These are phyloP conservation scores for Magallana gigas DNA, from an alignment of 1,140 invertebrate genomes.

Conservation along the genomic window DNA sequence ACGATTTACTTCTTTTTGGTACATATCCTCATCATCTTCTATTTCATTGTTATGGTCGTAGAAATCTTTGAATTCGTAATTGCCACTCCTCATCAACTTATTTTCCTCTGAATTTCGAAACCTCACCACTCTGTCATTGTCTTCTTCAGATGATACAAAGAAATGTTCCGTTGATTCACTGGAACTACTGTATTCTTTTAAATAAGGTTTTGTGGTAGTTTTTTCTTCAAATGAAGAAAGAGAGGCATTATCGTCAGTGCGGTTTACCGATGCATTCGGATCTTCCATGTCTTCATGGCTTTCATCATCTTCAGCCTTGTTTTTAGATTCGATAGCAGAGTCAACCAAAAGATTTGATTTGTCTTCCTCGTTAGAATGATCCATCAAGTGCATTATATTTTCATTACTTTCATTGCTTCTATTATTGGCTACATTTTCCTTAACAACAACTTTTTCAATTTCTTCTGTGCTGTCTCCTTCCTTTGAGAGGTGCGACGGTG, in stretches of 20 bases:
- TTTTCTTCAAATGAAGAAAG: not conserved
- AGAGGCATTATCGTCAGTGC: not conserved
- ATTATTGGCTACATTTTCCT: not conserved
- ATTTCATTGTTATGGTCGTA: not conserved
- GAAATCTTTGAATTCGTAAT: conserved; percentile 7
- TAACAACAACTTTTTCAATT: not conserved
- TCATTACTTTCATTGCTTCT: too few relatives aligned
- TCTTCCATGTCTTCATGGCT: too few relatives aligned
- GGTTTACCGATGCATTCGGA: not conserved
- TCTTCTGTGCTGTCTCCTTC: too few relatives aligned
- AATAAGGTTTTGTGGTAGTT: not conserved
- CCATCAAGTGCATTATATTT: too few relatives aligned
- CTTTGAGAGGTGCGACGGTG: too few relatives aligned
- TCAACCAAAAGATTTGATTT: too few relatives aligned
- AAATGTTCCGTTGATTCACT: not conserved
- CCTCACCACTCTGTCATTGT: not conserved
- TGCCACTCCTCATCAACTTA: not conserved
- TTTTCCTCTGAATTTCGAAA: not conserved
- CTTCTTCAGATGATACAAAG: not conserved
- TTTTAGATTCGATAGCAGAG: too few relatives aligned
- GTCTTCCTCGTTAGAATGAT: too few relatives aligned
- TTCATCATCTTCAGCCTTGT: too few relatives aligned
- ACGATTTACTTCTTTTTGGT: not conserved
- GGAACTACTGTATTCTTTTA: not conserved
- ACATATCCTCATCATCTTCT: not conserved